These are phyloP conservation scores for Strix aluco DNA, from an alignment of 2,113 vertebrate genomes.

Conservation along the genomic window DNA sequence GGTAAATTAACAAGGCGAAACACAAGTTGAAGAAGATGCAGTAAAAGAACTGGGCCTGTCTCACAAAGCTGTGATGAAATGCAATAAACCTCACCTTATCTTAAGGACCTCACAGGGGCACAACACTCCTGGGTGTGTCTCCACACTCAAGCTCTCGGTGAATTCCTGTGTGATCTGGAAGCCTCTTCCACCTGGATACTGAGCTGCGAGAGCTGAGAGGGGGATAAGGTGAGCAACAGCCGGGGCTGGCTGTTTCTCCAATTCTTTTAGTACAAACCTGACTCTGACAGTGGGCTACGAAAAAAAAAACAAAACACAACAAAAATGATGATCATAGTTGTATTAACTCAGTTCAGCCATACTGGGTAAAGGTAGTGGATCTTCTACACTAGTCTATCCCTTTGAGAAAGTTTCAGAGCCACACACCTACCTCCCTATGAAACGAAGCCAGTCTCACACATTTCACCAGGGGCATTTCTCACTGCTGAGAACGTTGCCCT, in stretches of 20 bases:
- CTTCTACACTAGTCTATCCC: background rate
- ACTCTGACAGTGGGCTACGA: conserved; percentile 73
- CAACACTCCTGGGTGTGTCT: conserved; percentile 27
- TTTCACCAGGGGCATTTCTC: background rate
- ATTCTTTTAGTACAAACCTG: conserved; percentile 68
- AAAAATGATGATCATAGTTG: background rate
- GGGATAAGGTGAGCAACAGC: conserved; percentile 78
- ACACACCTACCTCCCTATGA: too few species aligned
- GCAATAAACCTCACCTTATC: conserved; percentile 59
- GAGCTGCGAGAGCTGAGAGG: conserved; percentile 78
- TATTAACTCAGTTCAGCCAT: background rate
- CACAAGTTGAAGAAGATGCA: background rate
- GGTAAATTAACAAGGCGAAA: background rate
- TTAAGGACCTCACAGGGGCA: conserved; percentile 81
- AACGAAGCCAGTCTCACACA: background rate
- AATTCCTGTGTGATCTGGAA: conserved; percentile 80
- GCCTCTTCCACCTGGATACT: conserved; percentile 76
- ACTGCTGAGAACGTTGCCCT: background rate
- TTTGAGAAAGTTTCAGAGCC: background rate
- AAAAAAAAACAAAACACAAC: background rate
- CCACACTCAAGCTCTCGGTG: conserved; percentile 78
- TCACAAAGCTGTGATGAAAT: background rate
- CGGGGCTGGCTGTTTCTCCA: conserved; percentile 79
- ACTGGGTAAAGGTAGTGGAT: background rate
- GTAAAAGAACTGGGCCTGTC: background rate